Evolutionary conservation across 2,113 vertebrate species (phyloP).

Genomic region (Indri indri): DNA sequence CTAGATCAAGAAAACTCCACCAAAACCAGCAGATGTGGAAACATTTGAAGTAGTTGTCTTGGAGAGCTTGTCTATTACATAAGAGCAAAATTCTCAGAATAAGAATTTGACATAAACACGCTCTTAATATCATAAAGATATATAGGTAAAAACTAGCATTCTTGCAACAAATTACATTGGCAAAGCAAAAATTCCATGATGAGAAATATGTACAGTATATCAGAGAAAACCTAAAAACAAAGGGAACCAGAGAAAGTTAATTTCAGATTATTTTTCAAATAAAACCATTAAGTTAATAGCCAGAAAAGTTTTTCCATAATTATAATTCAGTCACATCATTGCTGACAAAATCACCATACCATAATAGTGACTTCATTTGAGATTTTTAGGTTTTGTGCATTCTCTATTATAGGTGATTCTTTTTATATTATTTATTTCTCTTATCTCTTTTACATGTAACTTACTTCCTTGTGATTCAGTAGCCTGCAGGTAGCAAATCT

Average conservation of each 20-base stretch:
- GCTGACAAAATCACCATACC: neutral
- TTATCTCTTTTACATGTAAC: constrained; percentile 40
- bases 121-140: neutral
- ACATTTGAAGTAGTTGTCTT: constrained; percentile 20
- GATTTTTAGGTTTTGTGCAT: neutral
- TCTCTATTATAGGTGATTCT: neutral
- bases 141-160: constrained; percentile 35
- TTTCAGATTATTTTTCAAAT: constrained; percentile 37
- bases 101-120: constrained; percentile 18
- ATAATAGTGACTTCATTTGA: constrained; percentile 21
- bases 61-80: neutral
- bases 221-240: constrained; percentile 28
- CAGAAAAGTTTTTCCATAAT: neutral
- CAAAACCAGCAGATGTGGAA: constrained; percentile 4
- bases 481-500: neutral
- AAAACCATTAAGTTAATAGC: constrained; percentile 5
- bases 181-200: neutral
- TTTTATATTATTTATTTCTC: constrained; percentile 16
- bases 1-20: constrained; percentile 3
- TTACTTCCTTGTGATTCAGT: constrained; percentile 43
- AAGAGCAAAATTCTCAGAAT: constrained; percentile 27
- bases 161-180: constrained; percentile 10
- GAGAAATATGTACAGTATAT: neutral
- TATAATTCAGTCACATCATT: constrained; percentile 25
- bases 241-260: neutral